Base-by-base conservation (phyloP, 1,140 invertebrate species). In the Drosophila dunni region DNA sequence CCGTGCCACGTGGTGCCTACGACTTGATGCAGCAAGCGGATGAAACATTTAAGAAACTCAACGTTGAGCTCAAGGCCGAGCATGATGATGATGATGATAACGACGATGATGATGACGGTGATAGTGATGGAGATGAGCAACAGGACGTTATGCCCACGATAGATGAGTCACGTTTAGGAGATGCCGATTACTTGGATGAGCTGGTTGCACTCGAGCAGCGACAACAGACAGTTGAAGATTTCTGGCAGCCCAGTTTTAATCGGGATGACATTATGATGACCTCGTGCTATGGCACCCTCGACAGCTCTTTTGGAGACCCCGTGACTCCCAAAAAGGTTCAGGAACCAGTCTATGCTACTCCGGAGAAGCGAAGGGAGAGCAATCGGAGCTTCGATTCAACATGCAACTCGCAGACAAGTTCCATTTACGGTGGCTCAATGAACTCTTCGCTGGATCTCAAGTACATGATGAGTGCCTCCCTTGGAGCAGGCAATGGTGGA, bases 301-400 rank as follows among this genome's bases (percentile, higher is more conserved):
- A 92, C 17, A 79, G 67, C 20, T 90, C 90, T 2, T 75, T 91
- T 54, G 85, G 79, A 34, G 53, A 56, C 1, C 34, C 53, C 34
- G 53, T 34, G 24, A 67, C 75, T 24, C 83, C 77, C 46, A 68
- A 51, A 2, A 89, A 89, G 65, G 56, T 66, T 3, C 11, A 61
- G 1, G 86, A 82, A 20, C 74, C 89, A 0, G 50, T 92, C 0
- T 92, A 92, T 61, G 91, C 91, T 53, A 92, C 91, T 13, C 90
- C 91, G n/a, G 91, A 91, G 34, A 92, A 92, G 63, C 81, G 91
- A 2, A 56, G 90, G 13, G 88, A 85, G 20, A 65, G 66, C 48
- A 91, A 92, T 68, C 88, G 90, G n/a, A 91, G 88, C 54, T 91
- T 91, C 36, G 90, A 91, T 46, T 91, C 90, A 11, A 90, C 84